These are phyloP conservation scores for Parapsyche elsis DNA, from an alignment of 1,140 invertebrate genomes.

Conservation along the genomic window DNA sequence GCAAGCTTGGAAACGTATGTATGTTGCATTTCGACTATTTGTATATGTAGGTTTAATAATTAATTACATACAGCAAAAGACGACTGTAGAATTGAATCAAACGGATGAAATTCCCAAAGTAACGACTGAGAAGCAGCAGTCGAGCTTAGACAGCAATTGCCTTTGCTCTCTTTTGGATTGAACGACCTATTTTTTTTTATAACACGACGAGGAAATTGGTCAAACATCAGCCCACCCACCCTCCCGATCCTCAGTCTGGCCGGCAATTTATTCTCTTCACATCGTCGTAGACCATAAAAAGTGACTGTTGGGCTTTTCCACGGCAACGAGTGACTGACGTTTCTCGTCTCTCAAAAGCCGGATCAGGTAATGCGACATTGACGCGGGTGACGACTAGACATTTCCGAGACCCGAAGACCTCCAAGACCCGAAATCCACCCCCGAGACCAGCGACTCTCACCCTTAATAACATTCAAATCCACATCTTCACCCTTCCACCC, in stretches of 20 bases:
- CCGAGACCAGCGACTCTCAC: background rate
- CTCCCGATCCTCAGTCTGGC: background rate
- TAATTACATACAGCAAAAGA: too few species aligned
- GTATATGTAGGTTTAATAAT: too few species aligned
- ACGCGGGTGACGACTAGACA: conserved; percentile 23
- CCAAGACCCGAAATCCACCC: background rate
- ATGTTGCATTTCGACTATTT: too few species aligned
- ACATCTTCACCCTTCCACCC: too few species aligned
- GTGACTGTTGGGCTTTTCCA: conserved; percentile 11
- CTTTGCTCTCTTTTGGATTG: too few species aligned
- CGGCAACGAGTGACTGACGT: background rate
- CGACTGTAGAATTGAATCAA: too few species aligned
- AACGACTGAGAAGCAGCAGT: too few species aligned
- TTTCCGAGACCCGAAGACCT: background rate
- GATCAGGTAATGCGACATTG: conserved; percentile 39
- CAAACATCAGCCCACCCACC: background rate
- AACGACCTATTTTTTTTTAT: background rate
- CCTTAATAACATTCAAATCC: conserved; percentile 51
- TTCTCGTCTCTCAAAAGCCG: conserved; percentile 34
- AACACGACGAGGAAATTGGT: background rate
- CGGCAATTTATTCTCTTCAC: conserved; percentile 25
- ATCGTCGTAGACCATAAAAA: conserved; percentile 16
- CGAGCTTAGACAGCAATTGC: too few species aligned
- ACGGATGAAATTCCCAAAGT: too few species aligned
- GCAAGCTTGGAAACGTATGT: too few species aligned